Evolutionary conservation across 2,797 vertebrate species (phyloP), one percentile per base, ranked within the genome.

Genomic region (Pogoniulus pusillus): DNA sequence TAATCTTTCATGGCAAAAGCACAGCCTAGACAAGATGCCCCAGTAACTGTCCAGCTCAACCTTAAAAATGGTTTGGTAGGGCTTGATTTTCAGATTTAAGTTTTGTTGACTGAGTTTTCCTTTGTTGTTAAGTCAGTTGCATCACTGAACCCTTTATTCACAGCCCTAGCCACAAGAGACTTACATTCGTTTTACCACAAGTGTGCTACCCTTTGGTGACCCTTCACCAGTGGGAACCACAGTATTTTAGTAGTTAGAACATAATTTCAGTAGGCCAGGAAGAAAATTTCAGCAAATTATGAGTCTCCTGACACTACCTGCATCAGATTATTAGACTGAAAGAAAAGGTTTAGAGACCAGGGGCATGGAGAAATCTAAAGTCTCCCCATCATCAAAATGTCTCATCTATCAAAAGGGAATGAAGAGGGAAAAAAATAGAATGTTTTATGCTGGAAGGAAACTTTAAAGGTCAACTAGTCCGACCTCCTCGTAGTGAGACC

Each of bases 291-390:
- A 37, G 6, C 24, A 19, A 81, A 29, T 9, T 18, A 1, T 0
- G 0, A 54, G 23, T 26, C 39, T 82, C 47, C 54, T 3, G 6
- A 47, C 20, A 32, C 2, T 8, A 26, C 17, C 26, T 5, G 4
- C 18, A 4, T 11, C 32, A 8, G 23, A 10, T 9, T 18, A n/a
- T n/a, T 6, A 27, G 63, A 59, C 14, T 24, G 51, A 14, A 76
- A 16, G 35, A 59, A 89, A 49, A 76, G 7, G 30, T n/a, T 75
- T 22, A 77, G 22, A 63, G 3, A 26, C 39, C 9, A 43, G 58
- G 39, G 22, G 3, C 45, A 24, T 0, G 0, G 17, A 34, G 8
- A 16, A 1, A 77, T 3, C 34, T n/a, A 35, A 57, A 26, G 7
- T 4, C 15, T 9, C n/a, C 7, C 7, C 54, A 9, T 3, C n/a